A percentile compares a stretch with the other conserved stretches of the same genome.
These are phyloP conservation scores for Nannoperca australis DNA, from an alignment of 2,797 vertebrate genomes.

Conservation along the genomic window DNA sequence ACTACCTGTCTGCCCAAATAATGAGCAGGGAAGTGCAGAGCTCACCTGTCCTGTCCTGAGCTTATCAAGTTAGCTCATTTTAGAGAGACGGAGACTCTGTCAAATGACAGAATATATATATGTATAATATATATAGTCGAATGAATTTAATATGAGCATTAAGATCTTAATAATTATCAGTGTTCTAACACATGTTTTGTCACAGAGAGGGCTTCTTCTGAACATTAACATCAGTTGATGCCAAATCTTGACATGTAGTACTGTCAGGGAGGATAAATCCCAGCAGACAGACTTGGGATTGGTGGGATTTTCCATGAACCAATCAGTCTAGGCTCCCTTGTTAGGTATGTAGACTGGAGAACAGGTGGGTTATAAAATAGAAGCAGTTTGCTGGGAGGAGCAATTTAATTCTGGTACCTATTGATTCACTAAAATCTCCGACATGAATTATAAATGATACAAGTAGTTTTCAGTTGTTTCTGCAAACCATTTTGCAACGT, in stretches of 20 bases:
- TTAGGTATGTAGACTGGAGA: not conserved
- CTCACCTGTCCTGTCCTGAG: slow-evolving; percentile 58
- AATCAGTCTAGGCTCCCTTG: slow-evolving; percentile 6
- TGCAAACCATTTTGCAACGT: not conserved
- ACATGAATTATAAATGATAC: slow-evolving; percentile 54
- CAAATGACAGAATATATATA: not conserved
- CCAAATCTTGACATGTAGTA: not conserved
- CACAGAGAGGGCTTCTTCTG: not conserved
- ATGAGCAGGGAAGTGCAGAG: slow-evolving; percentile 55
- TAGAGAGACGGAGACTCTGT: slow-evolving; percentile 12
- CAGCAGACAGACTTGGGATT: slow-evolving; percentile 11
- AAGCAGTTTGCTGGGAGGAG: slow-evolving; percentile 11
- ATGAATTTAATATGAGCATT: slow-evolving; percentile 1
- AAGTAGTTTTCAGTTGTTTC: slow-evolving; percentile 36
- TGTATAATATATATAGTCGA: not conserved
- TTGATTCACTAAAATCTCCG: slow-evolving; percentile 47
- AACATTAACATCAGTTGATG: slow-evolving; percentile 1
- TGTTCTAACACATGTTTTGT: slow-evolving; percentile 11
- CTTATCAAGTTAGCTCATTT: slow-evolving; percentile 57
- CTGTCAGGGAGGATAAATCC: not conserved
- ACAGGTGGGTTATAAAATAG: slow-evolving; percentile 13
- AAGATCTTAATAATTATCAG: not conserved
- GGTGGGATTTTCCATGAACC: slow-evolving; percentile 23
- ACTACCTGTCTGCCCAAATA: slow-evolving; percentile 51
- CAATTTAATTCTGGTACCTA: slow-evolving; percentile 17